Evolutionary conservation across 2,113 vertebrate genomes (phyloP).

Genomic region (Microtus richardsoni): DNA sequence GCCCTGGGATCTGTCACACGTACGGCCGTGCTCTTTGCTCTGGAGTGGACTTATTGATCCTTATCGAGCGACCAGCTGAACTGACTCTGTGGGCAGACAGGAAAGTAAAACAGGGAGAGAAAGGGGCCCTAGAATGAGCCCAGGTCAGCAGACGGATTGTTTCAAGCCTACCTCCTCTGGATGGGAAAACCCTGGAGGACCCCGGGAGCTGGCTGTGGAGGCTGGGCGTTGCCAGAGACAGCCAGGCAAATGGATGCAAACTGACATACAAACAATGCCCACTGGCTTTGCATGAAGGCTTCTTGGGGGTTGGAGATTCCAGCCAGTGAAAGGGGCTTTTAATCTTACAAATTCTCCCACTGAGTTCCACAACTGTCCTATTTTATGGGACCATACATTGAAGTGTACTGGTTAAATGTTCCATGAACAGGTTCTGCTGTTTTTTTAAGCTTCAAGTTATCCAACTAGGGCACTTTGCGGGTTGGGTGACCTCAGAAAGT

Average conservation of each 20-base stretch:
- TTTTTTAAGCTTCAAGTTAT: background rate
- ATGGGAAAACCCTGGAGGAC: background rate
- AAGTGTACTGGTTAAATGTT: background rate
- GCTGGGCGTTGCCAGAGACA: background rate
- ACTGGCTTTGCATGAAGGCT: slow-evolving; percentile 42
- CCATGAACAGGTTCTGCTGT: background rate
- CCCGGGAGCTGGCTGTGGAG: background rate
- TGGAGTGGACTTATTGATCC: slow-evolving; percentile 64
- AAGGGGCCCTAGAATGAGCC: background rate
- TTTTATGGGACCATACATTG: background rate
- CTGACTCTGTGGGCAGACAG: background rate
- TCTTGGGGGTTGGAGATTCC: background rate
- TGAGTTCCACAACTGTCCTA: background rate
- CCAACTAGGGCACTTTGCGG: background rate
- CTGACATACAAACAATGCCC: slow-evolving; percentile 2
- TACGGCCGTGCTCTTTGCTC: slow-evolving; percentile 67
- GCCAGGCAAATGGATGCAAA: slow-evolving; percentile 73
- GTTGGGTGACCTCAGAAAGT: slow-evolving; percentile 8
- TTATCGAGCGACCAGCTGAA: background rate
- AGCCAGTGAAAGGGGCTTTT: background rate
- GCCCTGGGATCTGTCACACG: background rate
- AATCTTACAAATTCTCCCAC: background rate
- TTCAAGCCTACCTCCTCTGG: background rate
- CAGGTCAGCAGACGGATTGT: background rate
- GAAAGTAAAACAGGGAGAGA: background rate